phyloP scores from a whole-genome alignment of 1,140 invertebrate species.

The Pristionchus pacificus region DNA sequence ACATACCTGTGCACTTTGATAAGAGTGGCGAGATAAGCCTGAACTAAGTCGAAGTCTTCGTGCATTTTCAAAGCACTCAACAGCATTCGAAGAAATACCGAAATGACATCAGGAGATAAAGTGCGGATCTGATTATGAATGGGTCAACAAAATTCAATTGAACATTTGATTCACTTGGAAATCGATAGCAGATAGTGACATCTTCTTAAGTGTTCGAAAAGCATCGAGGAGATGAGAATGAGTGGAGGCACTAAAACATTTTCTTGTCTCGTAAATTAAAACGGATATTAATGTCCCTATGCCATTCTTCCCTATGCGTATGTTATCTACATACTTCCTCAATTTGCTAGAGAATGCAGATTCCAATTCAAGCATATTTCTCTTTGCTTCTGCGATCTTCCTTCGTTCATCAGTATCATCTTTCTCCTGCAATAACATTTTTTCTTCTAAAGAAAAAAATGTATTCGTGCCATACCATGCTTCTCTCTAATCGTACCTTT shows the following conservation, averaged over 20 bases:
- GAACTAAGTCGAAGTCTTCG: slow-evolving; percentile 81
- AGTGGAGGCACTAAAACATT: slow-evolving; percentile 38
- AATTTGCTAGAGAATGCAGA: slow-evolving; percentile 28
- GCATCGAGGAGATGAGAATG: slow-evolving; percentile 57
- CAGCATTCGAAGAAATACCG: not conserved
- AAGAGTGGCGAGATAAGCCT: slow-evolving; percentile 85
- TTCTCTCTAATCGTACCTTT: slow-evolving; percentile 70
- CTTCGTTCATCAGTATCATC: slow-evolving; percentile 57
- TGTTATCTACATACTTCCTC: slow-evolving; percentile 31
- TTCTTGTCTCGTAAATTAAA: no score
- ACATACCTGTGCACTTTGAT: slow-evolving; percentile 71
- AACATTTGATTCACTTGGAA: slow-evolving; percentile 77
- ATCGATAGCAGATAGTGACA: slow-evolving; percentile 81
- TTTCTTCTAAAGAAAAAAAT: not conserved
- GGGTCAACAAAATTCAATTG: not conserved
- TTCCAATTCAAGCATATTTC: slow-evolving; percentile 36
- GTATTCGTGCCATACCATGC: slow-evolving; percentile 11
- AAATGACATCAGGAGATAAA: slow-evolving; percentile 69
- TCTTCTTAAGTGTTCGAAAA: slow-evolving; percentile 72
- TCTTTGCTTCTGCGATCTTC: slow-evolving; percentile 32
- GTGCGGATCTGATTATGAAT: slow-evolving; percentile 61
- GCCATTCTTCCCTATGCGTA: slow-evolving; percentile 11
- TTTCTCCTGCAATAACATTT: slow-evolving; percentile 24
- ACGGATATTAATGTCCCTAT: not conserved
- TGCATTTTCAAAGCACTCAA: slow-evolving; percentile 45